Evolutionary conservation across 2,113 vertebrate species (phyloP), one percentile per base, ranked within the genome.

Genomic region (Sinocyclocheilus anophthalmus): DNA sequence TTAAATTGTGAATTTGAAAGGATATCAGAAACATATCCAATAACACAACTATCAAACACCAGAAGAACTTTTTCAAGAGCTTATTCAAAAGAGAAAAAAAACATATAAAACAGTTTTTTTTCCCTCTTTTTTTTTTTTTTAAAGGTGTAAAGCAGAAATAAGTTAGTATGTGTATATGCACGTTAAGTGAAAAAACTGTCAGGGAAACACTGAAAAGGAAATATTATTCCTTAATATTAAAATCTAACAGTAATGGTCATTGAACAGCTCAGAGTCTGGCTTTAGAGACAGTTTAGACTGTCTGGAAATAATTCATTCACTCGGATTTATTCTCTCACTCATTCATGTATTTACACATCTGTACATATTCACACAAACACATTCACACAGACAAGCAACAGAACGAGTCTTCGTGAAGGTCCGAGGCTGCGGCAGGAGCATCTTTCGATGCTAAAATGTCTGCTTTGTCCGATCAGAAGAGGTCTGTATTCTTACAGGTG

Each of bases 351-450:
- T 73, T 72, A 72, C 37, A 73, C 37, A 42, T 73, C 37, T 42
- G 70, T 73, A 42, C 70, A 72, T 20, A 72, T 24, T 85, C 86
- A 84, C 83, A 79, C 45, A 45, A 24, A 72, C 22, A 37, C 18
- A 59, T 24, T 86, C 87, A 84, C 83, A 81, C 53, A 59, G 20
- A 63, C 22, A 18, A 22, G 69, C 76, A 37, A 39, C 16, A 6
- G 18, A 59, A n/a, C 57, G 7, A 26, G n/a, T 18, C 79, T 33
- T 53, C 45, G 0, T 53, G 14, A 22, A 22, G 9, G 1, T 22
- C 45, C 8, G 10, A 33, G 79, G 37, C 55, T 13, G 33, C 18
- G 33, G 57, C 59, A 65, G 55, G 26, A 24, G 37, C 20, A 14
- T 37, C n/a, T 22, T 37, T 59, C 33, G 1, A 73, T 57, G 70